Conservation (phyloP, 1,140 invertebrate species). For the Glossosoma conforme region DNA sequence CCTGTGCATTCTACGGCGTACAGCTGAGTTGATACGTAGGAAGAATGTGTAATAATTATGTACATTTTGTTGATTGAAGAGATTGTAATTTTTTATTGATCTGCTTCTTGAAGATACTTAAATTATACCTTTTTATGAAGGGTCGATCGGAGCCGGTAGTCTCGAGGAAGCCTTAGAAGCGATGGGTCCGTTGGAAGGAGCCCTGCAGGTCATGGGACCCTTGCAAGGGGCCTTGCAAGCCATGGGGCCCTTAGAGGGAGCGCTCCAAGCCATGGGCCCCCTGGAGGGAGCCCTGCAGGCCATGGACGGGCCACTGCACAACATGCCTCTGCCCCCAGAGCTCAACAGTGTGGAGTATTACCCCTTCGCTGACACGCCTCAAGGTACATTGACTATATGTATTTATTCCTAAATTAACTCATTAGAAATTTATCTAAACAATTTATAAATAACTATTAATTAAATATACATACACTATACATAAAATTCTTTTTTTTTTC, state of each 20-base stretch:
- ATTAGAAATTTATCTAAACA: too few species aligned
- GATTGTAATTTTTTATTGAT: too few species aligned
- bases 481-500: too few species aligned
- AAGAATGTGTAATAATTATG: too few species aligned
- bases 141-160: slow-evolving; percentile 2
- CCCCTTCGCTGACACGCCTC: slow-evolving; percentile 3
- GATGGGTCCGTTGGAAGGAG: slow-evolving; percentile 18
- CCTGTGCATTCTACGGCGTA: slow-evolving; percentile 9
- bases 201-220: slow-evolving; percentile 2
- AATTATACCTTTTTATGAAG: too few species aligned
- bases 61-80: too few species aligned
- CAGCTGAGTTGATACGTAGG: too few species aligned
- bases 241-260: slow-evolving; percentile 12
- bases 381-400: too few species aligned
- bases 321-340: slow-evolving; percentile 9
- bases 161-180: slow-evolving; percentile 27
- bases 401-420: too few species aligned
- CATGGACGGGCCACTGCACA: slow-evolving; percentile 10
- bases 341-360: slow-evolving; percentile 14
- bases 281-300: slow-evolving; percentile 4
- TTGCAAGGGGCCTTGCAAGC: slow-evolving; percentile 11
- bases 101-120: too few species aligned
- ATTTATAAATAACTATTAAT: too few species aligned
- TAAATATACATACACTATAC: too few species aligned
- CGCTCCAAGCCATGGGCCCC: slow-evolving; percentile 10